Conservation (phyloP, 2,113 vertebrate genomes). For the Sigmodon hispidus region DNA sequence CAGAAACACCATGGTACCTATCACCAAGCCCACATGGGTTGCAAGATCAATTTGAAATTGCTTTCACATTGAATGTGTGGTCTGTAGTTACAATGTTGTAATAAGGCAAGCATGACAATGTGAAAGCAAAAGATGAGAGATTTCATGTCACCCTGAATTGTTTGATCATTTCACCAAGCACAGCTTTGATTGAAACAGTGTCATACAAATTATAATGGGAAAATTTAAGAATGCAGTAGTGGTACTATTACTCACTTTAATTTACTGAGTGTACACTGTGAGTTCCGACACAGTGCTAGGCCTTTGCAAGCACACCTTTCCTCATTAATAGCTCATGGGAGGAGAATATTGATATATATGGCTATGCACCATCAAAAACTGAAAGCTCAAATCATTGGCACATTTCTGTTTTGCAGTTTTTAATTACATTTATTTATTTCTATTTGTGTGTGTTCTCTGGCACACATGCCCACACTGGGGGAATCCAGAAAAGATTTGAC, state of each 20-base stretch:
- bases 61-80: slow-evolving; percentile 5
- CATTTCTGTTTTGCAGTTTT: not conserved
- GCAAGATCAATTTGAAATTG: not conserved
- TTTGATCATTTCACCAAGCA: not conserved
- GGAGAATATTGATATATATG: too few species aligned
- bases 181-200: not conserved
- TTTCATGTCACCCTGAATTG: not conserved
- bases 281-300: not conserved
- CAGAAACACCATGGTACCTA: not conserved
- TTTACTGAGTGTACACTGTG: not conserved
- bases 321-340: not conserved
- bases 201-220: not conserved
- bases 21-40: not conserved
- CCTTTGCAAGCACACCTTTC: not conserved
- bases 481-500: not conserved
- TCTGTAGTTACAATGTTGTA: not conserved
- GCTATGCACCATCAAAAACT: not conserved
- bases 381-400: not conserved
- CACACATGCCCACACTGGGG: too few species aligned
- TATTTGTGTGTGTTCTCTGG: not conserved
- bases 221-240: not conserved
- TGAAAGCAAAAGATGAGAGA: not conserved
- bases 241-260: too few species aligned
- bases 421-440: not conserved
- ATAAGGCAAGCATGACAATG: not conserved